Conservation (phyloP, 1,140 invertebrate species). For the Bombus sylvicola region DNA sequence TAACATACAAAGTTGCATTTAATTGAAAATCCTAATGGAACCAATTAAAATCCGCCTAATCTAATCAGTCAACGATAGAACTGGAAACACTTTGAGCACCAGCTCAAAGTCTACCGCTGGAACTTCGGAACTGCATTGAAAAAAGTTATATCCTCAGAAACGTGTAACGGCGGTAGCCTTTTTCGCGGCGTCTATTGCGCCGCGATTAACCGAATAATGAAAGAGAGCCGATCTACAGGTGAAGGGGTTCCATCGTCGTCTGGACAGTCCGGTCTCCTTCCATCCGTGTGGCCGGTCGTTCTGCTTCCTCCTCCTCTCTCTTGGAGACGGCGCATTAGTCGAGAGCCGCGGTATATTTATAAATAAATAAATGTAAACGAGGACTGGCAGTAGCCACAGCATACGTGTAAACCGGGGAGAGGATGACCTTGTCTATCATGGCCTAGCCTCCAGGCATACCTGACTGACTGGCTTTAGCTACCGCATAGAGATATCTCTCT, state of each 20-base stretch:
- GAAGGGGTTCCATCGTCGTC: slow-evolving; percentile 46
- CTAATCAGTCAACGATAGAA: neutral
- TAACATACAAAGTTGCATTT: neutral
- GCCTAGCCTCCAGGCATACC: slow-evolving; percentile 81
- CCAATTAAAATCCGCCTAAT: neutral
- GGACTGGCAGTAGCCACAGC: slow-evolving; percentile 64
- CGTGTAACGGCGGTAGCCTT: neutral
- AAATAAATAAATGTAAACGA: slow-evolving; percentile 75
- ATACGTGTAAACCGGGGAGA: slow-evolving; percentile 67
- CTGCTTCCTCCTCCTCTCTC: slow-evolving; percentile 14
- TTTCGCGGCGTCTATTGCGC: slow-evolving; percentile 17
- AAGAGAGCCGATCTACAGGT: slow-evolving; percentile 34
- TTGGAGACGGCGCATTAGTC: slow-evolving; percentile 46
- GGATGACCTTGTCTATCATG: slow-evolving; percentile 84
- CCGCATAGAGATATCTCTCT: slow-evolving; percentile 73
- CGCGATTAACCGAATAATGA: slow-evolving; percentile 41
- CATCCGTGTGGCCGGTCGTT: neutral
- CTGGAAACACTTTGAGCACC: neutral
- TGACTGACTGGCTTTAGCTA: slow-evolving; percentile 82
- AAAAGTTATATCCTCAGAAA: neutral
- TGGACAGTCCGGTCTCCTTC: slow-evolving; percentile 16
- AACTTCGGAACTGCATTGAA: neutral
- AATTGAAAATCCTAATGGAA: neutral
- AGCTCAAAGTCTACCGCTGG: neutral
- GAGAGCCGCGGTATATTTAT: slow-evolving; percentile 69